Percentiles rank a stretch among this genome's conserved stretches.
Conservation (phyloP, 1,140 invertebrate species). For the Semibalanus balanoides region DNA sequence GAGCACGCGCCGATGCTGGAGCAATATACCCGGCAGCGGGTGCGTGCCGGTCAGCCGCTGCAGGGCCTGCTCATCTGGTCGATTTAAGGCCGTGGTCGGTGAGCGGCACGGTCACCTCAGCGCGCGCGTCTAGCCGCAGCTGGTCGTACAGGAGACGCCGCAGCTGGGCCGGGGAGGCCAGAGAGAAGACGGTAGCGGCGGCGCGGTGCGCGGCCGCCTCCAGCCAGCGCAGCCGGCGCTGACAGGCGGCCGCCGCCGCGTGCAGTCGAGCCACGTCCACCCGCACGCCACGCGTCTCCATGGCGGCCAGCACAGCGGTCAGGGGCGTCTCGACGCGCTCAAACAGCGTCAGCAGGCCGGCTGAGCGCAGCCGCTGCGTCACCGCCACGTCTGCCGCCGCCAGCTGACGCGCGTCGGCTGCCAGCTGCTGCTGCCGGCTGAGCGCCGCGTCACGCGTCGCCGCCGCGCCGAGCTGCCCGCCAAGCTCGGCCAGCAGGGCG, state of each 20-base stretch:
- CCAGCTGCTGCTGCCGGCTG: slow-evolving; percentile 9
- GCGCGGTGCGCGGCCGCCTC: slow-evolving; percentile 33
- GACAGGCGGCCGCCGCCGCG: slow-evolving; percentile 29
- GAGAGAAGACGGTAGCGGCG: slow-evolving; percentile 34
- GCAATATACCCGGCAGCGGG: slow-evolving; percentile 37
- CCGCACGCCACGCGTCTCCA: slow-evolving; percentile 33
- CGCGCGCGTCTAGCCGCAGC: slow-evolving; percentile 35
- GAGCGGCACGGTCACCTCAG: slow-evolving; percentile 30
- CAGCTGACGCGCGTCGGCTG: slow-evolving; percentile 11
- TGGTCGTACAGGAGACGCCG: slow-evolving; percentile 40
- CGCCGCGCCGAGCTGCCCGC: slow-evolving; percentile 5
- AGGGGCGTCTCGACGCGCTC: slow-evolving; percentile 36
- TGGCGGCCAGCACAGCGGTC: slow-evolving; percentile 38
- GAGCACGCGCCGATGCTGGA: slow-evolving; percentile 37
- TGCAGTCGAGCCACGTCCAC: slow-evolving; percentile 32
- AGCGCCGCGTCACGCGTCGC: background rate
- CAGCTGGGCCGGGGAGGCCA: slow-evolving; percentile 38
- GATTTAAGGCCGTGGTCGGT: slow-evolving; percentile 37
- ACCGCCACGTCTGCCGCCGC: slow-evolving; percentile 3
- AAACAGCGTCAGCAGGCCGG: slow-evolving; percentile 33
- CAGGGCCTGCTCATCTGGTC: slow-evolving; percentile 39
- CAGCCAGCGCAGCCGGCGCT: slow-evolving; percentile 28
- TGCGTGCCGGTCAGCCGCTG: slow-evolving; percentile 32
- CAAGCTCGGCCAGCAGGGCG: slow-evolving; percentile 4
- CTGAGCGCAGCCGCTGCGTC: slow-evolving; percentile 5